Evolutionary conservation across 2,888 invertebrate genomes (phyloP), one percentile per base, ranked within the genome.

Genomic region (Eretmocerus hayati): DNA sequence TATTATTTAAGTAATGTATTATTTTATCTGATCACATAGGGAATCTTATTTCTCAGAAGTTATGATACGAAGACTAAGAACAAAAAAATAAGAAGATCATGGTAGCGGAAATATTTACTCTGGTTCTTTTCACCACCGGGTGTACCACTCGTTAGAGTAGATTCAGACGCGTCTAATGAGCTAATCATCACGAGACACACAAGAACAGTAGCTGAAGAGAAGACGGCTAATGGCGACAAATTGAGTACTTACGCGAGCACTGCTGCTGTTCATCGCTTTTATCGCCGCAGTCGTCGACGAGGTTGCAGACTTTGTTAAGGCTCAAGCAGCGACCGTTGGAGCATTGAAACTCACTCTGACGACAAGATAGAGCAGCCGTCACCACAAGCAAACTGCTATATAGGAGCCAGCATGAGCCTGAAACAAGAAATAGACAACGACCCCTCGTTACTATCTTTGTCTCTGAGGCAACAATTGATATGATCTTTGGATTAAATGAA

Each of bases 231-330:
- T n/a, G n/a, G n/a, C n/a, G n/a, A n/a, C n/a, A 38, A 8, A 18
- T 13, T n/a, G 15, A 32, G 18, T 3, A 83, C 86, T 87, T 73
- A 88, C 88, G 85, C 62, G 86, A 78, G 71, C 88, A 88, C 60
- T 80, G 79, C 57, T 79, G 77, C 3, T 81, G 81, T 69, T 89
- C 88, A 67, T 89, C 88, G 59, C 83, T 84, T 61, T 81, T 81
- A 69, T 88, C 88, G 22, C 81, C 81, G 62, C 88, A 89, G 67
- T 89, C 87, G 61, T 83, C 81, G 52, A 83, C 75, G 18, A 85
- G 84, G 64, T 89, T 85, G 72, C 89, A 89, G 68, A 80, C 85
- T 70, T 82, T 82, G 73, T 84, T 84, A 64, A 83, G 72, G 35
- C 83, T 79, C 62, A 88, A 78, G 73, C 87, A 87, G 50, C 72